phyloP scores from a whole-genome alignment of 2,797 vertebrate genomes.

The Anguilla pacifica region DNA sequence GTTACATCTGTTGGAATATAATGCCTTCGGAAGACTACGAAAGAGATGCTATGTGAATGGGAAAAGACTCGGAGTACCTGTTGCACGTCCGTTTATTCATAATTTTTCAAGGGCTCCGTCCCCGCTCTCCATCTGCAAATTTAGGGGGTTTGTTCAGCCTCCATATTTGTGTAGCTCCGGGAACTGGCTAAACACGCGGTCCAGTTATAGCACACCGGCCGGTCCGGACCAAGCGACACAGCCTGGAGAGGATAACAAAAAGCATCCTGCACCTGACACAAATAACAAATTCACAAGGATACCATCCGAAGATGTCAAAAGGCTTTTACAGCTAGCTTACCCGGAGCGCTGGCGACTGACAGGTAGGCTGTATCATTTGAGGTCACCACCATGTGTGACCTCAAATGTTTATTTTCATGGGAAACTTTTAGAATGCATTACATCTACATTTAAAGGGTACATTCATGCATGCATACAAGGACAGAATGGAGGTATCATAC shows the following conservation, averaged over 20 bases:
- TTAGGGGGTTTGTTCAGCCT: constrained; percentile 10
- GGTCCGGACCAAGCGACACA: constrained; percentile 49
- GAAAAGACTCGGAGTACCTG: background rate
- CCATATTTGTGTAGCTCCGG: background rate
- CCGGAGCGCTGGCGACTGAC: constrained; percentile 84
- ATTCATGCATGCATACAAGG: background rate
- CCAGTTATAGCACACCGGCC: constrained; percentile 63
- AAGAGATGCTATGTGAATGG: constrained; percentile 43
- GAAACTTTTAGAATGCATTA: background rate
- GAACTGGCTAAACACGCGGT: constrained; percentile 51
- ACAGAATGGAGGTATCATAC: background rate
- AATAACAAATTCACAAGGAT: constrained; percentile 41
- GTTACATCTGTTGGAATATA: constrained; percentile 49
- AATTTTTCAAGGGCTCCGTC: background rate
- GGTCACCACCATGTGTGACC: background rate
- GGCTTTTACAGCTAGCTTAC: constrained; percentile 76
- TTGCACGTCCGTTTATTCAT: background rate
- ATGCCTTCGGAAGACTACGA: constrained; percentile 36
- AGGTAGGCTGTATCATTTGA: constrained; percentile 66
- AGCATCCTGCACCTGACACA: background rate
- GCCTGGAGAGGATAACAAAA: constrained; percentile 30
- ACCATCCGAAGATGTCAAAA: constrained; percentile 69
- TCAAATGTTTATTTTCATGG: background rate
- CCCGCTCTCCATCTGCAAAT: constrained; percentile 25
- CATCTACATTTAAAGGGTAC: too few relatives aligned